A percentile compares a stretch with the other conserved stretches of the same genome.
These are phyloP conservation scores for Heliocidaris erythrogramma DNA, from an alignment of 35 echinoderm and acorn worm species.

Conservation along the genomic window DNA sequence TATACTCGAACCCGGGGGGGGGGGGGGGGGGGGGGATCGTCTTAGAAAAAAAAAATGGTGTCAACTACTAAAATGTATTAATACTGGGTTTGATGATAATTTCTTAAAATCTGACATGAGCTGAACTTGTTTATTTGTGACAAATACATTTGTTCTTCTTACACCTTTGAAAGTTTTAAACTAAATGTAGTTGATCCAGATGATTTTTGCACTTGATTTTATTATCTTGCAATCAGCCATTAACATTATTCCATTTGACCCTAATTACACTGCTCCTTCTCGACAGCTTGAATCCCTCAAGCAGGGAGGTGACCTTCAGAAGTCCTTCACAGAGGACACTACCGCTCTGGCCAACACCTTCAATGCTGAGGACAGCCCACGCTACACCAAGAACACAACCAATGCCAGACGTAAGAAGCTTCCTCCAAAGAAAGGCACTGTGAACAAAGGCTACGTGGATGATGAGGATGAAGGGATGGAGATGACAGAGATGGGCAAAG, in stretches of 20 bases:
- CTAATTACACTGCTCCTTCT: not conserved
- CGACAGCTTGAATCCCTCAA: constrained; percentile 74
- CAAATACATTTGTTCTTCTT: not conserved
- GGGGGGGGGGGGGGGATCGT: too few species aligned
- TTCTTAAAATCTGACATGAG: too few species aligned
- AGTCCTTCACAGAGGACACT: constrained; percentile 60
- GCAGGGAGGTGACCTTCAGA: constrained; percentile 70
- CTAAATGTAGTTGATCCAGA: too few species aligned
- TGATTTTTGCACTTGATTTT: too few species aligned
- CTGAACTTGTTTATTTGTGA: not conserved
- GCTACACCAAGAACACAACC: constrained; percentile 83
- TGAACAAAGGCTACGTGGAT: constrained; percentile 68
- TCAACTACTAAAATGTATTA: not conserved
- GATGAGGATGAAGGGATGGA: constrained; percentile 60
- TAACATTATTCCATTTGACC: not conserved
- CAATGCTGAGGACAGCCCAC: constrained; percentile 74
- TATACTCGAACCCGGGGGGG: too few species aligned
- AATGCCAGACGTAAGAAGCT: constrained; percentile 75
- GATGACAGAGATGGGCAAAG: constrained; percentile 12
- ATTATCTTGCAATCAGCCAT: too few species aligned
- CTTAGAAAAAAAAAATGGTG: not conserved
- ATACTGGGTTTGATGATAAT: too few species aligned
- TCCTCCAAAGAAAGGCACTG: constrained; percentile 77
- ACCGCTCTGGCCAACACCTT: constrained; percentile 77
- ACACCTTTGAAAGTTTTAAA: too few species aligned